Conservation (phyloP, 2,113 vertebrate species). For the Thymallus thymallus region DNA sequence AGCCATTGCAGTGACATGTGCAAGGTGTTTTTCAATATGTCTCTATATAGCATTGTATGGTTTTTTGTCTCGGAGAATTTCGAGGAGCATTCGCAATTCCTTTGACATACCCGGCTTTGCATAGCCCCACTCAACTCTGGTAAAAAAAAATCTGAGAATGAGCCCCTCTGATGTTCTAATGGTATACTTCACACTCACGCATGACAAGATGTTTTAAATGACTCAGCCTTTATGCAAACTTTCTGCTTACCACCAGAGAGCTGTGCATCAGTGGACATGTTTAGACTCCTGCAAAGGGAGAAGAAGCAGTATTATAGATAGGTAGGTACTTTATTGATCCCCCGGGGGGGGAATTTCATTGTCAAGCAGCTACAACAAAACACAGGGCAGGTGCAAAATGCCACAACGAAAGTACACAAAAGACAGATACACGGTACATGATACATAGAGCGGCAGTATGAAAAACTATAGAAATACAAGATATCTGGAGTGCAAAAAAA, state of each 20-base stretch:
- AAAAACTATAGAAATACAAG: no score
- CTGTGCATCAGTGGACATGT: slow-evolving; percentile 30
- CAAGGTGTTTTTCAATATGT: no score
- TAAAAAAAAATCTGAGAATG: slow-evolving; percentile 42
- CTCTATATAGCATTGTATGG: neutral
- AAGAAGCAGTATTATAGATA: slow-evolving; percentile 22
- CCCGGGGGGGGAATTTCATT: no score
- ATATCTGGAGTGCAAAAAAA: no score
- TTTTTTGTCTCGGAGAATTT: slow-evolving; percentile 12
- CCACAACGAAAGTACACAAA: no score
- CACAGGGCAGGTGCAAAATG: no score
- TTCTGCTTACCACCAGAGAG: slow-evolving; percentile 51
- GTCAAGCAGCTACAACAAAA: no score
- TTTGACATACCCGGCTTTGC: slow-evolving; percentile 18
- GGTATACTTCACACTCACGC: slow-evolving; percentile 34
- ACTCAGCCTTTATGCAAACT: slow-evolving; percentile 67
- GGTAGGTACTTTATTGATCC: no score
- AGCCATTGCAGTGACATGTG: neutral
- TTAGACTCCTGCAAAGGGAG: slow-evolving; percentile 28
- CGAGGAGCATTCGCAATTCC: slow-evolving; percentile 18
- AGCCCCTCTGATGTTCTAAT: slow-evolving; percentile 38
- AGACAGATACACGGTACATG: no score
- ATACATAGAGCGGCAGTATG: no score
- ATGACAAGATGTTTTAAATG: slow-evolving; percentile 43
- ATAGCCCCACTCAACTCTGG: neutral